Base-by-base conservation (phyloP, 2,888 invertebrate genomes). In the Anodontia alba region DNA sequence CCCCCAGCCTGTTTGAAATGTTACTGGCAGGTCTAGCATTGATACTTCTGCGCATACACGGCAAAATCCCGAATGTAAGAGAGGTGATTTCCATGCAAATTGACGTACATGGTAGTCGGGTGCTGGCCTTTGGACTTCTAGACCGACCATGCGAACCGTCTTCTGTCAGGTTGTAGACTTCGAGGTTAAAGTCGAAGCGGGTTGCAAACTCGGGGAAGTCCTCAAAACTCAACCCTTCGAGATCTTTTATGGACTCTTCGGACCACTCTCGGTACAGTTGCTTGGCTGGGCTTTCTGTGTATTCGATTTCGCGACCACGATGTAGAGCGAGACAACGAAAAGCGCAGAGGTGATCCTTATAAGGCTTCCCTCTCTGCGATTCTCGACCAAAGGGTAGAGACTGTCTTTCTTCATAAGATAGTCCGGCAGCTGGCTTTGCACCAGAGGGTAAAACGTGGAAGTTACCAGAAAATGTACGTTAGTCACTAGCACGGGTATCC, bases 251-350 rank as follows among this genome's bases (percentile, higher is more conserved):
- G 8, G 62, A 26, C 15, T 67, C 66, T 0, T 70, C 33, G 0
- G 49, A 23, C 77, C 79, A 84, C 57, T 81, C 51, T 0, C 46
- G 29, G 29, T 42, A 77, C 20, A 38, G 72, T 31, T 49, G 38
- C 23, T 72, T 68, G 2, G 76, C 72, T 8, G 57, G 69, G n/a
- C 74, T 74, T 7, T 82, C 81, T 20, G 80, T 42, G 26, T 38
- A 70, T 51, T 43, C 43, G 23, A 82, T 76, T 5, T 75, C 73
- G 70, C 73, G 69, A 12, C 76, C 78, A 3, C 29, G 33, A 38
- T 85, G 80, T 0, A 80, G 38, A 62, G 80, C 70, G 54, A 85
- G 42, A 74, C 85, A 85, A 78, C 66, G 42, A 82, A 38, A 38
- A 5, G 12, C 38, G 12, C 38, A 38, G 7, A 38, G 12, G 12